Base-by-base conservation (phyloP, 2,888 invertebrate genomes). In the Netelia inedita region DNA sequence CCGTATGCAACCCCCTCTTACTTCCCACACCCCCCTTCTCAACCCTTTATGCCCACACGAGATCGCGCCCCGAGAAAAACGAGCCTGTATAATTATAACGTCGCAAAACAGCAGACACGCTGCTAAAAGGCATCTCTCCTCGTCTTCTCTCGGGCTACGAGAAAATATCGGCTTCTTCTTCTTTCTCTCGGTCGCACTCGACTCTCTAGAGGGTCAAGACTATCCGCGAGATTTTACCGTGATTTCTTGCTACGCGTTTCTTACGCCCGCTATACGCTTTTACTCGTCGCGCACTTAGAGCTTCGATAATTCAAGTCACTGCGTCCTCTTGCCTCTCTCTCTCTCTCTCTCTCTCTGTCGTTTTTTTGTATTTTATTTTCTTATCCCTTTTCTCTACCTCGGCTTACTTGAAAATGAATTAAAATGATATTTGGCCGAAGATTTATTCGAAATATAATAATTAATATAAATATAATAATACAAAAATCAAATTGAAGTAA, bases 1-100 rank as follows among this genome's bases (percentile, higher is more conserved):
- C 57, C 81, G 65, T 72, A 55, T 5, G 28, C 55, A 10, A 9
- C 14, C 11, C 10, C n/a, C 28, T 61, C 28, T 59, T 35, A 19
- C 46, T 11, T 46, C n/a, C 46, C 50, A 16, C 35, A 68, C 43
- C 57, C 75, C 63, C 53, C 59, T 23, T 41, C 80, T 72, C 68
- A 35, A 57, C 87, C 80, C 83, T 79, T 86, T 63, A 81, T 90
- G 86, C 87, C 88, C 88, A 87, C 88, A 89, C 89, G 86, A 9
- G 57, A 90, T 89, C 88, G 88, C 88, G 84, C 86, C 69, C 87
- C 69, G 85, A 88, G 88, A 91, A 90, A 92, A 92, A 92, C 89
- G 87, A 91, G 89, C 89, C 88, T 90, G 90, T 91, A 88, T 92
- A 92, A 92, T 92, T 93, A 92, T 90, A 92, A 89, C 91, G 80